phyloP scores from a whole-genome alignment of 2,797 vertebrate species.

The Falco rusticolus region DNA sequence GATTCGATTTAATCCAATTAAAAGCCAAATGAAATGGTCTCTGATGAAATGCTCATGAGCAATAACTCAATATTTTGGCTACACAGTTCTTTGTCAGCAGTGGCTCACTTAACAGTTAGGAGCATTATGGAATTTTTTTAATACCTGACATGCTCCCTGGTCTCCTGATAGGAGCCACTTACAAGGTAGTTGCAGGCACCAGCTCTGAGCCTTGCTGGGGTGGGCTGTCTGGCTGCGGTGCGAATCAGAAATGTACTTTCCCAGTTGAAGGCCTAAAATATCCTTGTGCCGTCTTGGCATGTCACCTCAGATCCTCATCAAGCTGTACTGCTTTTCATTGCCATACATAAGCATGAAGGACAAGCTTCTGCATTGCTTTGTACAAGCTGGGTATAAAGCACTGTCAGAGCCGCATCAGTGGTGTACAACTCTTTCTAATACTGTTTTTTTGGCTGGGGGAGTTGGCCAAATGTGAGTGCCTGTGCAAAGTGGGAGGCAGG shows the following conservation, averaged over 20 bases:
- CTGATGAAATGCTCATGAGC: neutral
- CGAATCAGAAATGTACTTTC: neutral
- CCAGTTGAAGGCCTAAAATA: neutral
- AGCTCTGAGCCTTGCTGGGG: neutral
- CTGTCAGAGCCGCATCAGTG: neutral
- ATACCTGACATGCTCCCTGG: neutral
- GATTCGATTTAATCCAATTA: constrained; percentile 14
- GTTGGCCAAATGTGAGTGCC: neutral
- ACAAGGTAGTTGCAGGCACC: neutral
- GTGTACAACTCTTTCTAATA: neutral
- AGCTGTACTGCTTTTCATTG: neutral
- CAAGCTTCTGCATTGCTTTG: neutral
- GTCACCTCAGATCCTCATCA: constrained; percentile 1
- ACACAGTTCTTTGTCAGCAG: neutral
- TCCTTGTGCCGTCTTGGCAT: neutral
- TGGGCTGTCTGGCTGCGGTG: neutral
- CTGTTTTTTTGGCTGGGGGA: fast-evolving
- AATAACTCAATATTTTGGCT: neutral
- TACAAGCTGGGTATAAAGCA: neutral
- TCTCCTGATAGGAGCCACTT: neutral
- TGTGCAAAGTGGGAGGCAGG: neutral
- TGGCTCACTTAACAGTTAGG: neutral
- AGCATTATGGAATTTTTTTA: neutral
- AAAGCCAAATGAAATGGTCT: neutral
- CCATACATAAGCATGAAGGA: neutral